Conservation (phyloP, 2,797 vertebrate genomes). For the Aplochiton taeniatus region DNA sequence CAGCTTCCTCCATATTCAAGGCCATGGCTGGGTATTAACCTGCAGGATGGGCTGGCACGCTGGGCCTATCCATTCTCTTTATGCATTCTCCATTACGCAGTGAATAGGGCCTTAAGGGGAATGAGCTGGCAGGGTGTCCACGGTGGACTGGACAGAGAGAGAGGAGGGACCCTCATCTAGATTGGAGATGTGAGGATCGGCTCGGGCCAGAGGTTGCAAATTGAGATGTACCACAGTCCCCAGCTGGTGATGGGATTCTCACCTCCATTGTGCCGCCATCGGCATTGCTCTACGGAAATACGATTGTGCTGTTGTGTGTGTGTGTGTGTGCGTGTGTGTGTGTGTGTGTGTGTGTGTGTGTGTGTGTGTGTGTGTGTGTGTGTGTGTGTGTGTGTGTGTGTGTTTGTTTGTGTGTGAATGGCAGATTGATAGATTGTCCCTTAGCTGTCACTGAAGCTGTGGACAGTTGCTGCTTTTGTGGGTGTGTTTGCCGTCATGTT, state of each 20-base stretch:
- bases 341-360: background rate
- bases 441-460: background rate
- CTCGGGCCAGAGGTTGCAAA: constrained; percentile 59
- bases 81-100: constrained; percentile 33
- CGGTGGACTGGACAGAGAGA: constrained; percentile 33
- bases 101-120: constrained; percentile 46
- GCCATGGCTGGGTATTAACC: constrained; percentile 36
- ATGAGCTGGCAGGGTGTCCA: constrained; percentile 17
- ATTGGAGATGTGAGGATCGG: constrained; percentile 35
- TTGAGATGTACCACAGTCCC: constrained; percentile 52
- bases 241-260: constrained; percentile 45
- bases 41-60: background rate
- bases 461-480: too few species aligned
- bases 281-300: too few species aligned
- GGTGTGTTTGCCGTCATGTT: too few species aligned
- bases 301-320: too few species aligned
- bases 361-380: background rate
- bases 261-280: constrained; percentile 25
- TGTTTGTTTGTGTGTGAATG: background rate
- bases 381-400: background rate
- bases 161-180: constrained; percentile 43
- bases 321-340: background rate
- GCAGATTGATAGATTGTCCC: background rate
- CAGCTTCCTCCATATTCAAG: constrained; percentile 44
- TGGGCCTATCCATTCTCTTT: constrained; percentile 21